Evolutionary conservation across 2,113 vertebrate species (phyloP).

Genomic region (Archilochus colubris): DNA sequence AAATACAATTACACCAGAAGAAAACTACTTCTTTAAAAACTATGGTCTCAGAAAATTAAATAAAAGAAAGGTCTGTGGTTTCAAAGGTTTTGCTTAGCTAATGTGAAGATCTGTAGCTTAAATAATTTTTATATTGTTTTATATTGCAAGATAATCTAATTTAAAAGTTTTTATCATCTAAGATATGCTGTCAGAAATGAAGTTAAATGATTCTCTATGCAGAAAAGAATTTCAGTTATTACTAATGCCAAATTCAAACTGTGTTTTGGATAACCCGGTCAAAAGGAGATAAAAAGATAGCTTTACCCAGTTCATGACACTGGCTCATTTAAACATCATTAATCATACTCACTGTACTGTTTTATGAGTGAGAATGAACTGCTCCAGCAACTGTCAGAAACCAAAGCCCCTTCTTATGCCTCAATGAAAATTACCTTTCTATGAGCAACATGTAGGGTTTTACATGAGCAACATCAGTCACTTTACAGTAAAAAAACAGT

Average conservation of each 20-base stretch:
- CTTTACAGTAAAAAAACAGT: neutral
- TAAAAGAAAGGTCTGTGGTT: neutral
- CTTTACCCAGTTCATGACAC: neutral
- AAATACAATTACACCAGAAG: neutral
- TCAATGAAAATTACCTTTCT: neutral
- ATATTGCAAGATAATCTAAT: neutral
- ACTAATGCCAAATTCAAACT: neutral
- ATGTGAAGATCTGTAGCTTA: neutral
- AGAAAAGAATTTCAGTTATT: neutral
- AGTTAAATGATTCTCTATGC: neutral
- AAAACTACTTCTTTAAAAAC: neutral
- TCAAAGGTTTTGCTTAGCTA: neutral
- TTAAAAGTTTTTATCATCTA: neutral
- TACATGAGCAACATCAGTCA: neutral
- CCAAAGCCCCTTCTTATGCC: neutral
- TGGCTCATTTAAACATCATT: neutral
- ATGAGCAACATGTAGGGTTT: neutral
- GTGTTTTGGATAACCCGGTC: neutral
- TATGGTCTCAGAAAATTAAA: neutral
- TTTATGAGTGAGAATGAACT: neutral
- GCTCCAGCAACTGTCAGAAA: neutral
- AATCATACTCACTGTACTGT: neutral
- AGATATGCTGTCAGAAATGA: neutral
- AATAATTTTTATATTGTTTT: neutral
- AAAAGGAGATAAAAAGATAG: neutral